phyloP scores from a whole-genome alignment of 1,140 invertebrate genomes.

The Drosophila hydei region DNA sequence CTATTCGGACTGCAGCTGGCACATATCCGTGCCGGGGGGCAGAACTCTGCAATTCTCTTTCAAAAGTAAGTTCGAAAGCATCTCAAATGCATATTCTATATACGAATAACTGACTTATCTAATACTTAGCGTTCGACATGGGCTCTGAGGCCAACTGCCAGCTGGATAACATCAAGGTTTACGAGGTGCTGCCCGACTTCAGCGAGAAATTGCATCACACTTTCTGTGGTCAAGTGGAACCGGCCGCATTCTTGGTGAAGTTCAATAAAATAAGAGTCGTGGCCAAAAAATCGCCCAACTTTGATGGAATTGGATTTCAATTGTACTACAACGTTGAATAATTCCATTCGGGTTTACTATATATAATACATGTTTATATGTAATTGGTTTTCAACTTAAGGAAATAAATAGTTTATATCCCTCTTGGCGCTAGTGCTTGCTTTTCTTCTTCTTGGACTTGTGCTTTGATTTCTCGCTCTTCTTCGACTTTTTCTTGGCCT shows the following conservation, averaged over 20 bases:
- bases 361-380: background rate
- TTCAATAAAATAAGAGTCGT: constrained; percentile 86
- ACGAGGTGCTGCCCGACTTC: constrained; percentile 80
- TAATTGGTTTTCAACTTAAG: constrained; percentile 1
- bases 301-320: constrained; percentile 87
- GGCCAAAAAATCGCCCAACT: constrained; percentile 87
- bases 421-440: constrained; percentile 37
- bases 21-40: constrained; percentile 87
- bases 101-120: background rate
- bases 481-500: constrained; percentile 73
- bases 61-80: constrained; percentile 69
- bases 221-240: constrained; percentile 86
- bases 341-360: background rate
- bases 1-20: constrained; percentile 88
- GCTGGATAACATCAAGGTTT: constrained; percentile 87
- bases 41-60: constrained; percentile 86
- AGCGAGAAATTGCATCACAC: constrained; percentile 70
- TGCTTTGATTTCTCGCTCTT: constrained; percentile 66
- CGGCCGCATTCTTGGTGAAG: constrained; percentile 84
- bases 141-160: constrained; percentile 85
- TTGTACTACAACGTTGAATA: constrained; percentile 1
- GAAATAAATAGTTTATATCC: background rate
- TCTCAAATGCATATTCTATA: background rate
- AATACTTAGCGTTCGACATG: constrained; percentile 86
- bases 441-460: constrained; percentile 69